phyloP scores from a whole-genome alignment of 1,140 invertebrate genomes.

The Scaptomyza pallida region DNA sequence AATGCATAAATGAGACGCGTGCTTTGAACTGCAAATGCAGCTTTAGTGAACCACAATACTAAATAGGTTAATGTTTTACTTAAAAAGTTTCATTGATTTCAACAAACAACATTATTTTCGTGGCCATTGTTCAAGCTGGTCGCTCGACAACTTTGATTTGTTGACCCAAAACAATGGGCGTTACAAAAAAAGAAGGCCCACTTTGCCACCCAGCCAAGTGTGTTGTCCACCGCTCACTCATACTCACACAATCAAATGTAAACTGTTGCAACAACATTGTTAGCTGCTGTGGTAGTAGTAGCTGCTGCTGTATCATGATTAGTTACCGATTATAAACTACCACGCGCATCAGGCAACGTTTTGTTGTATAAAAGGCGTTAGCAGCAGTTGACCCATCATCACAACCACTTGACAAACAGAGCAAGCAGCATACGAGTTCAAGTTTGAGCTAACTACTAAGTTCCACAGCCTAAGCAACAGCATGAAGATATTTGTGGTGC shows the following conservation, averaged over 20 bases:
- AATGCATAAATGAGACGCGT: too few relatives aligned
- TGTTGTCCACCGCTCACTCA: too few relatives aligned
- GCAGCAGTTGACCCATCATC: slow-evolving; percentile 52
- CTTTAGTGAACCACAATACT: slow-evolving; percentile 1
- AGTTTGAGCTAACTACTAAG: slow-evolving; percentile 64
- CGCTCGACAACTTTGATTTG: slow-evolving; percentile 28
- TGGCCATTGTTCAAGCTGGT: slow-evolving; percentile 41
- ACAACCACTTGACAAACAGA: slow-evolving; percentile 50
- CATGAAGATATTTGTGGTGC: slow-evolving; percentile 83
- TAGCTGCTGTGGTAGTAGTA: slow-evolving; percentile 20
- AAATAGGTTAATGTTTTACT: neutral
- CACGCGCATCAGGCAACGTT: neutral
- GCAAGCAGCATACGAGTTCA: slow-evolving; percentile 31
- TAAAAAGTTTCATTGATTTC: neutral
- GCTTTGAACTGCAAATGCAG: too few relatives aligned
- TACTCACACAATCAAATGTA: slow-evolving; percentile 55
- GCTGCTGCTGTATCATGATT: slow-evolving; percentile 62
- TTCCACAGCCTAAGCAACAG: slow-evolving; percentile 64
- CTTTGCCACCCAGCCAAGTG: too few relatives aligned
- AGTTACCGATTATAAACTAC: slow-evolving; percentile 71
- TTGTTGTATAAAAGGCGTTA: slow-evolving; percentile 65
- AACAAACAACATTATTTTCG: neutral
- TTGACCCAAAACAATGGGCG: slow-evolving; percentile 44
- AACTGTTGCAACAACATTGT: slow-evolving; percentile 53
- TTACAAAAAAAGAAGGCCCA: slow-evolving; percentile 37